A percentile compares a stretch with the other conserved stretches of the same genome.
phyloP scores from a whole-genome alignment of 2,888 invertebrate species.

The Cerceris ruficornis region DNA sequence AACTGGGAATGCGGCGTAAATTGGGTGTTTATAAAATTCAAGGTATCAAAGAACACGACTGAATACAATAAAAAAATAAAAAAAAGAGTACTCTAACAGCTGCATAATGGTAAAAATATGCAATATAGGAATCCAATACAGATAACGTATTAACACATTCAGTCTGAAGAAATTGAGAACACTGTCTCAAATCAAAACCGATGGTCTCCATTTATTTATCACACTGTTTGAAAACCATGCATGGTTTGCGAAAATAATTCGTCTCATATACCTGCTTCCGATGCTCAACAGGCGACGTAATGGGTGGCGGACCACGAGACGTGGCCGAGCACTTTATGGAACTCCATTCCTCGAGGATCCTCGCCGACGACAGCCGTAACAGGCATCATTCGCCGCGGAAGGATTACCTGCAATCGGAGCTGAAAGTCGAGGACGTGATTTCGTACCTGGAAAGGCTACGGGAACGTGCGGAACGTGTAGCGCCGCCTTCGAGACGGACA shows the following conservation, averaged over 20 bases:
- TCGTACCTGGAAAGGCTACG: slow-evolving; percentile 77
- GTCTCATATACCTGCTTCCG: not conserved
- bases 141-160: no score
- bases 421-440: slow-evolving; percentile 76
- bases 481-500: slow-evolving; percentile 77
- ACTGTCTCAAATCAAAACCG: no score
- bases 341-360: slow-evolving; percentile 74
- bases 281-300: slow-evolving; percentile 73
- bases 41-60: no score
- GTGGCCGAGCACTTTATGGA: slow-evolving; percentile 79
- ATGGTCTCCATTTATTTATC: no score
- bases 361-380: slow-evolving; percentile 71
- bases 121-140: no score
- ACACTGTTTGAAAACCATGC: no score
- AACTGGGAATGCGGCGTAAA: no score
- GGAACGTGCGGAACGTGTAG: slow-evolving; percentile 76
- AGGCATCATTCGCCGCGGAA: slow-evolving; percentile 73
- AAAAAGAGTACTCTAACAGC: no score
- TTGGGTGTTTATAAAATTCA: no score
- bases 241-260: not conserved
- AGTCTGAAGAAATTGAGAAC: no score
- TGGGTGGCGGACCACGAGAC: slow-evolving; percentile 77
- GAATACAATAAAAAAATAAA: no score
- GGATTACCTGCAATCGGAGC: slow-evolving; percentile 74
- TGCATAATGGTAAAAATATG: no score